Base-by-base conservation (phyloP, 2,888 invertebrate genomes). In the Helleia helle region DNA sequence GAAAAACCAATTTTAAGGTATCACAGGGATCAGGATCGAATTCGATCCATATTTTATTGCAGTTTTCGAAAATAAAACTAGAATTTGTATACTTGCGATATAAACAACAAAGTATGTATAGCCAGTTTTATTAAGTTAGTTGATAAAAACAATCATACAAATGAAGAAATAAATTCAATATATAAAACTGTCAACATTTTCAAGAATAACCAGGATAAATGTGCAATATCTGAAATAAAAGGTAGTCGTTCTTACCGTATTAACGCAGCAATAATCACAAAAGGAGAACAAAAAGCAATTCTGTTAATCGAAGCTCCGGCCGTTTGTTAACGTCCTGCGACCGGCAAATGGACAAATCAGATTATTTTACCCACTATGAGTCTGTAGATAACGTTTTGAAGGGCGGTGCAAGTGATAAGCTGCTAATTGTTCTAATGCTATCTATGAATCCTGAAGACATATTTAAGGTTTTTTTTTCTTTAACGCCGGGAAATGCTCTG, bases 271-370 rank as follows among this genome's bases (percentile, higher is more conserved):
- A 68, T 69, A 65, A 65, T 65, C 54, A 55, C 53, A 54, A 57
- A 57, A 59, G 60, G 54, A 62, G 59, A 64, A 74, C 68, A 75
- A 69, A 76, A 75, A 75, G 73, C 70, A 79, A 79, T 80, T 68
- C 69, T 70, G 77, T 74, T 80, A 81, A 81, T 81, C 72, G 79
- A 74, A 71, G 62, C 56, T 50, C 49, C 58, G 61, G 55, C 71
- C 70, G 71, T 77, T 79, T 73, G 72, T 74, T 69, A 68, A 65
- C 62, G 62, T 55, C 57, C 62, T 55, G 61, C 69, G 66, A 65
- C 65, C 71, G 71, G 79, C 71, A 79, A 84, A 83, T 81, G 83
- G 83, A 81, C 81, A 80, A 83, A 84, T 83, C 83, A 73, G 83
- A 84, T 84, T 84, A 81, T 79, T 84, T 80, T 72, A 72, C 75